Percentiles rank a stretch among this genome's conserved stretches.
phyloP scores from a whole-genome alignment of 37 sponge, comb jelly and placozoan genomes.

The Agelas oroides region DNA sequence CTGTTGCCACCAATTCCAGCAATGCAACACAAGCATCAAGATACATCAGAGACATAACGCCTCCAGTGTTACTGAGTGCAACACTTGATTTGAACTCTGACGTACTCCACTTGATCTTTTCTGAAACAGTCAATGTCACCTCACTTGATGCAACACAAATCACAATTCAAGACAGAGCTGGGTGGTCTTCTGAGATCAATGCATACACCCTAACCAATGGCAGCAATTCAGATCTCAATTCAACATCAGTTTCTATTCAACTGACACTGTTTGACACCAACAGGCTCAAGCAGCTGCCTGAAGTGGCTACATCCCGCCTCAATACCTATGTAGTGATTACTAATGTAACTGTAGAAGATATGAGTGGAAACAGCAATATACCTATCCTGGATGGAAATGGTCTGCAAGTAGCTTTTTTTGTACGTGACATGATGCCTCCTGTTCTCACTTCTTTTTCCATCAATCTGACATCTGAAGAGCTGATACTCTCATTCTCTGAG shows the following conservation, averaged over 20 bases:
- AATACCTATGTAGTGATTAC: constrained; percentile 75
- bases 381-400: constrained; percentile 37
- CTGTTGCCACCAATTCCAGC: constrained; percentile 11
- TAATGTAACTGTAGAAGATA: constrained; percentile 63
- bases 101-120: constrained; percentile 66
- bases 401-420: constrained; percentile 36
- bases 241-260: constrained; percentile 44
- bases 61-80: constrained; percentile 45
- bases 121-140: constrained; percentile 76
- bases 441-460: constrained; percentile 57
- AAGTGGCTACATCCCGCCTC: constrained; percentile 57
- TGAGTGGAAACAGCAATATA: constrained; percentile 69
- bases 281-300: constrained; percentile 58
- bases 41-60: constrained; percentile 33
- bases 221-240: constrained; percentile 23
- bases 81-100: constrained; percentile 64
- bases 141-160: constrained; percentile 68
- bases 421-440: constrained; percentile 67
- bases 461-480: constrained; percentile 58
- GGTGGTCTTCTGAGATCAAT: background rate
- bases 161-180: constrained; percentile 59
- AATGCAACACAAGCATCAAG: constrained; percentile 36
- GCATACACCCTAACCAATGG: constrained; percentile 66
- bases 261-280: constrained; percentile 60
- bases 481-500: constrained; percentile 84